These are phyloP conservation scores for Rhopalosiphum maidis DNA, from an alignment of 1,140 invertebrate species.

Conservation along the genomic window DNA sequence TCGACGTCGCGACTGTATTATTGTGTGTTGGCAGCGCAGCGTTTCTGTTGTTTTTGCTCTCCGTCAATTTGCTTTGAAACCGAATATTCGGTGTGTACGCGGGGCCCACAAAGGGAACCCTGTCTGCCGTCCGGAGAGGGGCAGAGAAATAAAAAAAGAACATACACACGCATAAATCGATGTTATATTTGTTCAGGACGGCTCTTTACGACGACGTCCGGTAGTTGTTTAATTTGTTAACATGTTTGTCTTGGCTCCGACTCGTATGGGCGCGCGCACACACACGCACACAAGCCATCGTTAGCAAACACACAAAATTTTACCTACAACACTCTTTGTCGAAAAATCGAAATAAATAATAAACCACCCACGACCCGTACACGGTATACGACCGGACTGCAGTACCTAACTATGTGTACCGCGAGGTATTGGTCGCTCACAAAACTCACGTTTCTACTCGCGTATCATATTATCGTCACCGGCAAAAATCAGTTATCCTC, in stretches of 20 bases:
- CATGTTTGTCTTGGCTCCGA: conserved; percentile 54
- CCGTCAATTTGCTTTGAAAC: conserved; percentile 54
- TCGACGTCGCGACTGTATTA: not conserved
- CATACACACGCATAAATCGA: not conserved
- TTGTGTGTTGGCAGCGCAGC: conserved; percentile 40
- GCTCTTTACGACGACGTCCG: conserved; percentile 55
- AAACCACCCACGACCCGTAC: conserved; percentile 23
- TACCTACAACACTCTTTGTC: not conserved
- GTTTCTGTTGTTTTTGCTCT: conserved; percentile 56
- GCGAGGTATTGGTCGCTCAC: too few species aligned
- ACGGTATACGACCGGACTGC: not conserved
- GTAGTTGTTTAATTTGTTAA: conserved; percentile 58
- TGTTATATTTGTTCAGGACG: conserved; percentile 55
- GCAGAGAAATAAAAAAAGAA: not conserved
- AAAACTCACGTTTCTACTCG: too few species aligned
- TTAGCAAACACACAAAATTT: not conserved
- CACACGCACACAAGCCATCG: too few species aligned
- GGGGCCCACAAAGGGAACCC: conserved; percentile 27
- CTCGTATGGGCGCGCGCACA: not conserved
- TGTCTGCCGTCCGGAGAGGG: not conserved
- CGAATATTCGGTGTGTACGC: conserved; percentile 40
- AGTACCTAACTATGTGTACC: not conserved
- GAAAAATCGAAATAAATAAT: conserved; percentile 23
- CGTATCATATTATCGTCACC: too few species aligned
- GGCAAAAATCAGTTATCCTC: too few species aligned